Evolutionary conservation across 2,113 vertebrate genomes (phyloP), one percentile per base, ranked within the genome.

Genomic region (Saguinus midas): DNA sequence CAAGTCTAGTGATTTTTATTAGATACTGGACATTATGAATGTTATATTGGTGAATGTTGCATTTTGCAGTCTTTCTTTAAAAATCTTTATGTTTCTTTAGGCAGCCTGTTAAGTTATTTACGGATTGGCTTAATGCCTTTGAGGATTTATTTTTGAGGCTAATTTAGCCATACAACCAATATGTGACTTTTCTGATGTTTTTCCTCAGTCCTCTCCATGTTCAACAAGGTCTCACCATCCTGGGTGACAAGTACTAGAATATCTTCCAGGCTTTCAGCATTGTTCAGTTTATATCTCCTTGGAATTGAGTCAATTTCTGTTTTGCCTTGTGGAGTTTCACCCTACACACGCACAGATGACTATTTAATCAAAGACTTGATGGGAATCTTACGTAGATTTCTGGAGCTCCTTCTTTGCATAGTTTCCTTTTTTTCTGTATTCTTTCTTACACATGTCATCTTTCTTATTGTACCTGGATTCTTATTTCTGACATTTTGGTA

Each of bases 1-100:
- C 20, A 84, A 94, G 80, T 48, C 50, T 86, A 85, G 5, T 48
- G 14, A 75, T 96, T 91, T 95, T 96, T 85, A 68, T 52, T 75
- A 32, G n/a, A 48, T 48, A 21, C 68, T 90, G 27, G 76, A 48
- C 1, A 29, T 85, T 45, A 81, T 70, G 66, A 57, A 70, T 61
- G 5, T 87, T 79, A 61, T 29, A 3, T 37, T 45, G 72, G n/a
- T 68, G 17, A 92, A 50, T 89, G 35, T 43, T 75, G 29, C 16
- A 58, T 57, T 66, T 66, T 70, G 21, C 90, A 48, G 2, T 93
- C 40, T 92, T 86, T 58, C 29, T 84, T 94, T 80, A 73, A 86
- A 82, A 84, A 64, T 32, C 11, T 61, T 94, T 40, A 90, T 27
- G 4, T 72, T 89, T 72, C 16, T 82, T 93, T 83, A 78, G 21